Conservation (phyloP, 2,113 vertebrate species). For the Ellobius talpinus region DNA sequence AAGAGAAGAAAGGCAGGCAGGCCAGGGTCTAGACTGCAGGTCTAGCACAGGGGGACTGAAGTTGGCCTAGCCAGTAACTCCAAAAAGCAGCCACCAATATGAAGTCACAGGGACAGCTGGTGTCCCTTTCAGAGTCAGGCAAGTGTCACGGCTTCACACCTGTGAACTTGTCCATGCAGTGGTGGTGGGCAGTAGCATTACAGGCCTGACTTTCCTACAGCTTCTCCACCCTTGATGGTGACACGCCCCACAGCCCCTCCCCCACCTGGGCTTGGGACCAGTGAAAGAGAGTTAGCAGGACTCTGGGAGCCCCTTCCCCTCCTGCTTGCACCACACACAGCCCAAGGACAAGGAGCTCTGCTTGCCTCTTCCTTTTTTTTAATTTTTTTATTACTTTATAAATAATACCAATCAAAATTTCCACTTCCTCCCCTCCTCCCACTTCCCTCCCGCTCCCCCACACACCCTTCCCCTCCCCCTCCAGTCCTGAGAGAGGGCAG, state of each 20-base stretch:
- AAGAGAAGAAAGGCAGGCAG: neutral
- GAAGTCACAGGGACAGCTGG: neutral
- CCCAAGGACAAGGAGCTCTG: neutral
- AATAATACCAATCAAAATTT: too few species aligned
- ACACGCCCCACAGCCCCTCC: neutral
- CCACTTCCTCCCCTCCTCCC: too few species aligned
- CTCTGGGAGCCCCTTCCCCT: neutral
- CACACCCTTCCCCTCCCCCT: too few species aligned
- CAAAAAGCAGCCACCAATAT: neutral
- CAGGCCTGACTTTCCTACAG: neutral
- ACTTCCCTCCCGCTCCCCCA: too few species aligned
- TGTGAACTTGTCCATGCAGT: neutral
- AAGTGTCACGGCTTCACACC: neutral
- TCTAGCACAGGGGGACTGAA: neutral
- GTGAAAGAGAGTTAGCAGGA: neutral
- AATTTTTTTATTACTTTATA: too few species aligned
- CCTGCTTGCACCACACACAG: neutral
- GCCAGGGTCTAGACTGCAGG: neutral
- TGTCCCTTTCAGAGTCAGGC: neutral
- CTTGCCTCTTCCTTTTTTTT: neutral
- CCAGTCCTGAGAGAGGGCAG: too few species aligned
- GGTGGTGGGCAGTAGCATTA: too few species aligned
- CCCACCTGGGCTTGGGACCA: neutral
- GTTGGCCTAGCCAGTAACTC: neutral
- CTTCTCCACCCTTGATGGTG: neutral